Percentiles rank a stretch among this genome's conserved stretches.
These are phyloP conservation scores for Congeria kusceri DNA, from an alignment of 2,888 invertebrate species.

Conservation along the genomic window DNA sequence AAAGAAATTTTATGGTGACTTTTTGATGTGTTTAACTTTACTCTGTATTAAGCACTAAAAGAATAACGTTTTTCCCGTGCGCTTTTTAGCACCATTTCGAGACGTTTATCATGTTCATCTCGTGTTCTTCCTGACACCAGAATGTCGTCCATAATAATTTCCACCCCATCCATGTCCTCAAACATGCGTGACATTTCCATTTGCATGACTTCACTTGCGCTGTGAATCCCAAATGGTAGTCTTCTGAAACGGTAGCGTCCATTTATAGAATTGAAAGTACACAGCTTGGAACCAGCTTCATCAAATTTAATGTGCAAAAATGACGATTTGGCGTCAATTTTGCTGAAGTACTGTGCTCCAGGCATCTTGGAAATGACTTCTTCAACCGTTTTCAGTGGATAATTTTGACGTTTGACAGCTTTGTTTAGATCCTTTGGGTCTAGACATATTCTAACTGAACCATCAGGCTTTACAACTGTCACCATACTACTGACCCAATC, in stretches of 20 bases:
- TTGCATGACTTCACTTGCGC: no score
- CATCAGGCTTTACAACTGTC: constrained; percentile 27
- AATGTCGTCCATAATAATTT: no score
- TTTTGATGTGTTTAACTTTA: no score
- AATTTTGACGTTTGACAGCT: constrained; percentile 49
- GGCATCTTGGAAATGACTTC: constrained; percentile 45
- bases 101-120: no score
- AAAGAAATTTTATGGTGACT: no score
- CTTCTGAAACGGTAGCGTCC: constrained; percentile 37
- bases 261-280: constrained; percentile 36
- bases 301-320: constrained; percentile 37
- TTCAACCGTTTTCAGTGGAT: constrained; percentile 52
- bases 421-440: constrained; percentile 64
- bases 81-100: no score
- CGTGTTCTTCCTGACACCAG: no score
- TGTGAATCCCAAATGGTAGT: constrained; percentile 58
- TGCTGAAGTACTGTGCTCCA: constrained; percentile 34
- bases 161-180: no score
- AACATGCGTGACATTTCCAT: no score
- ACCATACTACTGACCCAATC: constrained; percentile 63
- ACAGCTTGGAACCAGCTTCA: constrained; percentile 33
- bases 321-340: constrained; percentile 35
- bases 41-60: no score
- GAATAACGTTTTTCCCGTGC: no score
- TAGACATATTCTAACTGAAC: constrained; percentile 43